Evolutionary conservation across 2,113 vertebrate genomes (phyloP).

Genomic region (Dasyornis broadbenti): DNA sequence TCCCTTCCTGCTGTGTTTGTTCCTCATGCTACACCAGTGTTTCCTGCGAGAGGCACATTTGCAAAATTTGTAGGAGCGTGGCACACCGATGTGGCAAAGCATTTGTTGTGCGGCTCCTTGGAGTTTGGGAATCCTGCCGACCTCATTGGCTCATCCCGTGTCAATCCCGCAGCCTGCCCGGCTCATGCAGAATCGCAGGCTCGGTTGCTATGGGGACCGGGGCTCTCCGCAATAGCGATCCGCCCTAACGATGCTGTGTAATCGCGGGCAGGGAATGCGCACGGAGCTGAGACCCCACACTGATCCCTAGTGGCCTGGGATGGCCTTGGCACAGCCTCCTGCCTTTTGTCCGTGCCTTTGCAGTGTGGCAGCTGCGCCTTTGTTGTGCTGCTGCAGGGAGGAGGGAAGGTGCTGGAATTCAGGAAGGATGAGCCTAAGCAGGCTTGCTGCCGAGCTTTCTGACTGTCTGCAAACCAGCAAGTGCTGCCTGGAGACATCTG

Average conservation of each 20-base stretch:
- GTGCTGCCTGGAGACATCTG: not conserved
- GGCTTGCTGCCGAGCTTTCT: not conserved
- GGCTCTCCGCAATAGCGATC: not conserved
- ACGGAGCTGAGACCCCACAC: not conserved
- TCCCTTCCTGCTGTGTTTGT: not conserved
- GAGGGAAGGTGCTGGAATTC: not conserved
- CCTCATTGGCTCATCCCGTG: fast-evolving
- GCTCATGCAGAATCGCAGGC: not conserved
- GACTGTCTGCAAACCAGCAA: not conserved
- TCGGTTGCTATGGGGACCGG: not conserved
- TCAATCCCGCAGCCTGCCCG: not conserved
- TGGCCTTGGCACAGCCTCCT: not conserved
- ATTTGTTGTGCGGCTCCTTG: fast-evolving
- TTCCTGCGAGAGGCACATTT: not conserved
- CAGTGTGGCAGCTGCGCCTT: not conserved
- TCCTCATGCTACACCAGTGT: fast-evolving
- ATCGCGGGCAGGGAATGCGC: not conserved
- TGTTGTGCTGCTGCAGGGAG: not conserved
- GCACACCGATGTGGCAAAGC: fast-evolving
- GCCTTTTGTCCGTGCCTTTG: not conserved
- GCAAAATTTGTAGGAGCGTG: fast-evolving
- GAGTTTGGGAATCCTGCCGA: fast-evolving
- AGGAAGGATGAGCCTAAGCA: not conserved
- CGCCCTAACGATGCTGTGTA: not conserved
- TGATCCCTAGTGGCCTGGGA: not conserved